A percentile compares a stretch with the other conserved stretches of the same genome.
Evolutionary conservation across 1,140 invertebrate species (phyloP).

Genomic region (Homarus americanus): DNA sequence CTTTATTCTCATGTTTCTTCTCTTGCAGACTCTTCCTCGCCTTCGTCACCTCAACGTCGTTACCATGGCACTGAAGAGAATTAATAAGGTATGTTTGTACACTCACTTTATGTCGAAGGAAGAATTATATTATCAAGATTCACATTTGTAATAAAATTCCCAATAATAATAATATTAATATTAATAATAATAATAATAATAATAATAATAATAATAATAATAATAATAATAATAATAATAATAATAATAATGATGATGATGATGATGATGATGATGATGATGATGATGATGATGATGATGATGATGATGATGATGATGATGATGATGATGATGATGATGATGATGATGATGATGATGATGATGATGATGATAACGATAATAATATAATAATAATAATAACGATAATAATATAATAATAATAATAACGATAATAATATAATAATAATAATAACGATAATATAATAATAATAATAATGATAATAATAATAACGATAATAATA

Average conservation of each 20-base stretch:
- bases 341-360: constrained; percentile 26
- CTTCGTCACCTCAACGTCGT: background rate
- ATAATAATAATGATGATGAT: background rate
- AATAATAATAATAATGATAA: no score
- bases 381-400: no score
- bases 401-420: no score
- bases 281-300: no score
- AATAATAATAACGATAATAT: no score
- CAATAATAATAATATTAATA: background rate
- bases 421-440: no score
- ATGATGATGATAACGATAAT: constrained; percentile 12
- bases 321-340: constrained; percentile 20
- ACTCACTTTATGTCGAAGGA: background rate
- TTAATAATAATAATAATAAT: background rate
- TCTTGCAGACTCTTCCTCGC: background rate
- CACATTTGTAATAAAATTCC: background rate
- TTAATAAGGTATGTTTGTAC: background rate
- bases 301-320: no score
- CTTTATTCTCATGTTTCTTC: background rate
- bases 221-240: background rate
- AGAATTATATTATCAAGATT: background rate
- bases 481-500: no score
- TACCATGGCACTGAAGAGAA: background rate
- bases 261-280: background rate
- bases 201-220: background rate